Evolutionary conservation across 2,888 invertebrate species (phyloP).

Genomic region (Trilocha varians): DNA sequence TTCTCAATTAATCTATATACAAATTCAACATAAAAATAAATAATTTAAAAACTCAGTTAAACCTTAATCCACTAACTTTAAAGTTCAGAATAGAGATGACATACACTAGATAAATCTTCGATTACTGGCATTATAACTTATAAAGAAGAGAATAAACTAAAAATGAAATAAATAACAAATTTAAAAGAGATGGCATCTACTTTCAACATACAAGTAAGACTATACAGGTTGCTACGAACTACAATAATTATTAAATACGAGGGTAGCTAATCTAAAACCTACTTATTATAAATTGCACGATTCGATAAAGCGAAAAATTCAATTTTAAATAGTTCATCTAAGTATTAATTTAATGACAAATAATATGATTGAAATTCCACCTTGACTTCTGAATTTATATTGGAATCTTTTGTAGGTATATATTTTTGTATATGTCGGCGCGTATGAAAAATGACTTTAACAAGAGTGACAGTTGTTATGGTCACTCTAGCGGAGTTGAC

Average conservation of each 20-base stretch:
- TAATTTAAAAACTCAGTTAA: constrained; percentile 65
- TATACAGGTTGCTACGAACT: constrained; percentile 34
- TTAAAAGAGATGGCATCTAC: constrained; percentile 50
- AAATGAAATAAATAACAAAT: constrained; percentile 68
- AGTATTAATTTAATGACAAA: background rate
- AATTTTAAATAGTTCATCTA: background rate
- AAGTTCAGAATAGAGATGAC: constrained; percentile 52
- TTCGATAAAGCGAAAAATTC: constrained; percentile 65
- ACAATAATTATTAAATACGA: constrained; percentile 40
- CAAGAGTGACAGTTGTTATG: too few relatives aligned
- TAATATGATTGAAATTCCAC: too few relatives aligned
- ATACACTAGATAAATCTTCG: constrained; percentile 17
- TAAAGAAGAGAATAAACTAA: constrained; percentile 44
- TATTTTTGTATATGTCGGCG: too few relatives aligned
- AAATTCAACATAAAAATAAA: constrained; percentile 72
- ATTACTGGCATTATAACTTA: constrained; percentile 64
- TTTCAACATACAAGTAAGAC: constrained; percentile 18
- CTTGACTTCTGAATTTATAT: too few relatives aligned
- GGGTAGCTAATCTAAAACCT: constrained; percentile 49
- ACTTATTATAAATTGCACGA: constrained; percentile 69
- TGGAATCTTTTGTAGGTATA: too few relatives aligned
- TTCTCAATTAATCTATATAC: constrained; percentile 63
- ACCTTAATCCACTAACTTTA: constrained; percentile 58
- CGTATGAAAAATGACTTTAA: too few relatives aligned
- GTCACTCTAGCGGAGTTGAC: too few relatives aligned